Base-by-base conservation (phyloP, 2,888 invertebrate species). In the Diplazon laetatorius region DNA sequence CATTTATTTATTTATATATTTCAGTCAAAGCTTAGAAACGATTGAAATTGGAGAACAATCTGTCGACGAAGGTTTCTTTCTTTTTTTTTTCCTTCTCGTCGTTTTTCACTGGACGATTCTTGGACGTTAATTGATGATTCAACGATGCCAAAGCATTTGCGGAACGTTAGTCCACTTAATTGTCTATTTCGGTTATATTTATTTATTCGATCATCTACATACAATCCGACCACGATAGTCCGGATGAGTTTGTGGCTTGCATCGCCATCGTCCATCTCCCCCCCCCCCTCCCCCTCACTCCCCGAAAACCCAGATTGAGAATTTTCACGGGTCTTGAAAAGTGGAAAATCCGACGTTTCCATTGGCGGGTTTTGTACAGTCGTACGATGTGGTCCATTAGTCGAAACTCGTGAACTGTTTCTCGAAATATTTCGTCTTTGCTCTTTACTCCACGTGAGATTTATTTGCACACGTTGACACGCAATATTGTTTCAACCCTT, bases 141-240 rank as follows among this genome's bases (percentile, higher is more conserved):
- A 50, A 37, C 77, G 77, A 78, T 73, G 77, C 77, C 77, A 78
- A 78, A 69, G 62, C 63, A 46, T 57, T 63, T 78, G n/a, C 39
- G 77, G 71, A 71, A 72, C 77, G 68, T 50, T 73, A 55, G 63
- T 78, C 77, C 69, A 69, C 73, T 78, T 73, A 69, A 78, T 78
- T 73, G 69, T 78, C 77, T 78, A 73, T 78, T 78, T 69, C 37
- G 63, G 77, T 78, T 78, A 69, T 73, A 78, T 78, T 78, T 73
- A 73, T 78, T 78, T 78, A 77, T 73, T 77, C 73, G 63, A 63
- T 69, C 68, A 48, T 20, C 52, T 20, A 30, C 30, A 6, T 30
- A 30, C 2, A n/a, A n/a, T n/a, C n/a, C 66, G 55, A 25, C 60
- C 42, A 35, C 39, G 35, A 14, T 18, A 18, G 4, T 18, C 10